Conservation (phyloP, 2,113 vertebrate species). For the Malaclemys terrapin region DNA sequence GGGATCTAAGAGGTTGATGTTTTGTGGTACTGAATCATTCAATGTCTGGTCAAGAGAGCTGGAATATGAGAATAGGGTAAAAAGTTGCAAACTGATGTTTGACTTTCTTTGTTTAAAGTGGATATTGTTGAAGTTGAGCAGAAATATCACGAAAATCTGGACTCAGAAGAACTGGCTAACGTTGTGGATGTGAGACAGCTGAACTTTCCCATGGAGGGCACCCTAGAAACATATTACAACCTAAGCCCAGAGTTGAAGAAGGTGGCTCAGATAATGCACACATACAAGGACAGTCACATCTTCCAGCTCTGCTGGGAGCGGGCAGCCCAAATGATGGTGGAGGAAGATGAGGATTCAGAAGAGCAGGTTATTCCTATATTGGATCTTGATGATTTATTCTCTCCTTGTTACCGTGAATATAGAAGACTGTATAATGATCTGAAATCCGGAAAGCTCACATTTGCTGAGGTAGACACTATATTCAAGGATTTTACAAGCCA, state of each 20-base stretch:
- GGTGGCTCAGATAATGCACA: slow-evolving; percentile 71
- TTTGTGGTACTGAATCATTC: background rate
- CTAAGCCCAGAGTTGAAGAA: slow-evolving; percentile 72
- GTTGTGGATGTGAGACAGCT: slow-evolving; percentile 73
- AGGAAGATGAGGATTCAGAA: accelerated
- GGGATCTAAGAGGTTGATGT: background rate
- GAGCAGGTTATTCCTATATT: background rate
- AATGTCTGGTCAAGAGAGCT: background rate
- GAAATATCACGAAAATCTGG: slow-evolving; percentile 73
- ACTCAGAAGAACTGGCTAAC: slow-evolving; percentile 41
- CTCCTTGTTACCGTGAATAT: slow-evolving; percentile 75
- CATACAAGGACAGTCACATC: slow-evolving; percentile 81
- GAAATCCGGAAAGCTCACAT: slow-evolving; percentile 81
- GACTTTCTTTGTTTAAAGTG: slow-evolving; percentile 76
- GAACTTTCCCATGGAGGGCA: accelerated
- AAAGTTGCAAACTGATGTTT: background rate
- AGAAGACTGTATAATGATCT: slow-evolving; percentile 72
- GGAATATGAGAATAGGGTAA: background rate
- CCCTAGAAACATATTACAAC: slow-evolving; percentile 74
- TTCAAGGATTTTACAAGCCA: slow-evolving; percentile 81
- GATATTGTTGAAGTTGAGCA: slow-evolving; percentile 66
- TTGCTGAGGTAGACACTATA: slow-evolving; percentile 80
- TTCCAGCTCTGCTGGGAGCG: slow-evolving; percentile 86
- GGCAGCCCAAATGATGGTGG: slow-evolving; percentile 28
- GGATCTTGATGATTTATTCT: slow-evolving; percentile 72